Conservation (phyloP, 2,797 vertebrate genomes). For the Pipistrellus kuhlii region DNA sequence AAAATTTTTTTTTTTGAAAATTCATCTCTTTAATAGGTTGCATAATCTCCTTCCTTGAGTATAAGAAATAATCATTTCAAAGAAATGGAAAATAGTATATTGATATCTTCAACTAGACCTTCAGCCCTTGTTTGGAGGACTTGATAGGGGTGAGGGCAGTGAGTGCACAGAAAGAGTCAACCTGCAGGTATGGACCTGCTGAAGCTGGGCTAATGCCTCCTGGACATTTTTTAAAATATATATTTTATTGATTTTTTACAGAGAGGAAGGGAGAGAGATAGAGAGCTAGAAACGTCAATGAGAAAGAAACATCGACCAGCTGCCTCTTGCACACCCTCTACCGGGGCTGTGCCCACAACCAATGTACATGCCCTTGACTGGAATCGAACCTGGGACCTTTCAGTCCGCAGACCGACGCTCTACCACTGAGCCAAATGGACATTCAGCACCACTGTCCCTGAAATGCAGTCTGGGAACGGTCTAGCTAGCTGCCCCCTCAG, state of each 20-base stretch:
- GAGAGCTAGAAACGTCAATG: too few relatives aligned
- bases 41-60: background rate
- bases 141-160: background rate
- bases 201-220: background rate
- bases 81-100: background rate
- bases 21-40: background rate
- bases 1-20: constrained; percentile 32
- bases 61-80: constrained; percentile 47
- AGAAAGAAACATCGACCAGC: too few relatives aligned
- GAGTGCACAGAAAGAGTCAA: background rate
- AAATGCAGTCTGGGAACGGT: background rate
- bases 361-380: too few relatives aligned
- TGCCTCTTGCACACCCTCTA: too few relatives aligned
- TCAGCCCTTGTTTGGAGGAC: background rate
- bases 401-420: too few relatives aligned
- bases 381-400: too few relatives aligned
- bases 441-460: background rate
- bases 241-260: too few relatives aligned
- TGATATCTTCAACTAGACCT: background rate
- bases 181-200: rapidly evolving
- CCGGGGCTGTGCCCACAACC: too few relatives aligned
- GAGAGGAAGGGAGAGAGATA: too few relatives aligned
- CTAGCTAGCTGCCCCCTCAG: background rate
- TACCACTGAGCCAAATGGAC: too few relatives aligned
- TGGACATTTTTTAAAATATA: too few relatives aligned